phyloP scores from a whole-genome alignment of 2,888 invertebrate genomes.

The Actias luna region DNA sequence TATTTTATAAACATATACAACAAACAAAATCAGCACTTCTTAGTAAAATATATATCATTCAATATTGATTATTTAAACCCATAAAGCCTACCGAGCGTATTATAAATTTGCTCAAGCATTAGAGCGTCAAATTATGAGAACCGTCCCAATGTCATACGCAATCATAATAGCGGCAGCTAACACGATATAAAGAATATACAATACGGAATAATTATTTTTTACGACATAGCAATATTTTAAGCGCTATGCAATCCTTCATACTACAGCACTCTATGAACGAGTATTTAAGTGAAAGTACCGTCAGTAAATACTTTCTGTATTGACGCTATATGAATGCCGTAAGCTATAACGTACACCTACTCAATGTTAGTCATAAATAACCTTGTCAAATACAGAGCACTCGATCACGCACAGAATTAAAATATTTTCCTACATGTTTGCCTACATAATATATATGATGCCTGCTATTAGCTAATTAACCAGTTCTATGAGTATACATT shows the following conservation, averaged over 20 bases:
- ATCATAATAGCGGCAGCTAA: conserved; percentile 14
- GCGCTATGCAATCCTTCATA: background rate
- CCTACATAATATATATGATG: conserved; percentile 21
- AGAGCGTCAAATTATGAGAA: conserved; percentile 37
- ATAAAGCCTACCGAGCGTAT: conserved; percentile 24
- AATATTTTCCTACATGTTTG: conserved; percentile 29
- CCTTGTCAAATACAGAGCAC: conserved; percentile 57
- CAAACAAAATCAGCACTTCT: background rate
- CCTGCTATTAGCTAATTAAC: conserved; percentile 8
- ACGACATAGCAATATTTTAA: background rate
- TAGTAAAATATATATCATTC: conserved; percentile 9
- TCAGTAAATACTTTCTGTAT: background rate
- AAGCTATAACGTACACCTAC: conserved; percentile 39
- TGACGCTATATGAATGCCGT: conserved; percentile 12
- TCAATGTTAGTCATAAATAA: conserved; percentile 27
- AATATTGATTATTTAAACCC: conserved; percentile 15
- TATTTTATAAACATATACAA: background rate
- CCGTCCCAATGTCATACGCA: conserved; percentile 48
- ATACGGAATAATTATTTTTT: background rate
- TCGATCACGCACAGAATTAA: conserved; percentile 35
- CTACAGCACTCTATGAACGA: background rate
- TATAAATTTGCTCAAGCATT: conserved; percentile 42
- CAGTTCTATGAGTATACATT: conserved; percentile 7
- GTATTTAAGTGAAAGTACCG: background rate
- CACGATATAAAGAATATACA: background rate